Base-by-base conservation (phyloP, 2,888 invertebrate genomes). In the Micoletzkya japonica region DNA sequence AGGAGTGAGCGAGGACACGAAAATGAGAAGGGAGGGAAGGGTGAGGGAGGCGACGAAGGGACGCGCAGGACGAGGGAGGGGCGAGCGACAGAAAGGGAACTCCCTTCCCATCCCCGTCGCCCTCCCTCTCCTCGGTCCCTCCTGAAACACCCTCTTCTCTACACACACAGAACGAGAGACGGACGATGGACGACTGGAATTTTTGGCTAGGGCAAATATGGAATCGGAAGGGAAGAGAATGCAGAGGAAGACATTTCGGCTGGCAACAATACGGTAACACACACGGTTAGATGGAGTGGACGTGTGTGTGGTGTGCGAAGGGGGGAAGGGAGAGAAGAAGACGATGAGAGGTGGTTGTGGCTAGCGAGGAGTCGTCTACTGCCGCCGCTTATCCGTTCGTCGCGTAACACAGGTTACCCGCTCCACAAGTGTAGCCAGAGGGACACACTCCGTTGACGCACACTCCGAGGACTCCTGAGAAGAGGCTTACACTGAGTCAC, bases 361-460 rank as follows among this genome's bases (percentile, higher is more conserved):
- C 37, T 59, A 59, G n/a, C 57, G 20, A 20, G 17, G 28, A 10
- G 30, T 20, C 26, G 44, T 37, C 26, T 60, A 24, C 37, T 14
- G 2, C 32, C 2, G 28, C 28, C 44, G 26, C 52, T 61, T 61
- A 61, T 17, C 61, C 61, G 72, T 66, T 72, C 68, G 73, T 73
- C 74, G 77, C 76, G 74, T 84, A 84, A 76, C 84, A 84, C 50
- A 84, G 75, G 75, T 84, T 84, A 66, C 84, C 84, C 49, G 84
- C 84, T 68, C 84, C 84, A 66, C 84, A 84, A 37, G 80, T 77
- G 77, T 81, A 83, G 57, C 82, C 83, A 49, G 77, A 74, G 57
- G 83, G 83, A 74, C 83, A 83, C 14, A 71, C 75, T 54, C 75
- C 75, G 73, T 76, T 78, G 54, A 80, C 77, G 64, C 80, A 80